A percentile compares a stretch with the other conserved stretches of the same genome.
Evolutionary conservation across 2,888 invertebrate species (phyloP).

Genomic region (Drosophila parthenogenetica): DNA sequence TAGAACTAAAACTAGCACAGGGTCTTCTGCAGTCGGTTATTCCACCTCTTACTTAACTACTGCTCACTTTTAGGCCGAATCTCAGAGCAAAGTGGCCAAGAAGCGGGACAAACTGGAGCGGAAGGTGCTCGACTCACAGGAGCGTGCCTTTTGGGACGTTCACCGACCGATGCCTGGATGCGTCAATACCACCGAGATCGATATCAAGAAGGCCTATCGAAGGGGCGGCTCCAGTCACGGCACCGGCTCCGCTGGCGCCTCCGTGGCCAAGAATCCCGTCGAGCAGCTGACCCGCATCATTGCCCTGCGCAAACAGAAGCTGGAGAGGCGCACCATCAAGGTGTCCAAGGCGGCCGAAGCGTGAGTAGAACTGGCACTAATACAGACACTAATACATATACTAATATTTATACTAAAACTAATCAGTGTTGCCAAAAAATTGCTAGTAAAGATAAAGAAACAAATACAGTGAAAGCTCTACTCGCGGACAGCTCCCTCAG

Average conservation of each 20-base stretch:
- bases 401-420: no score
- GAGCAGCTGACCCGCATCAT: slow-evolving; percentile 88
- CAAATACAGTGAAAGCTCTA: no score
- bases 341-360: slow-evolving; percentile 97
- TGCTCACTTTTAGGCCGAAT: slow-evolving; percentile 85
- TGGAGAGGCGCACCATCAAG: slow-evolving; percentile 95
- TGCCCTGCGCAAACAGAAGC: slow-evolving; percentile 89
- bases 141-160: slow-evolving; percentile 99
- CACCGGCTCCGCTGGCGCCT: slow-evolving; percentile 84
- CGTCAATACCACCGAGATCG: slow-evolving; percentile 99
- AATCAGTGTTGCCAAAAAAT: no score
- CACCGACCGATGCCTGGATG: slow-evolving; percentile 99
- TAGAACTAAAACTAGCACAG: no score
- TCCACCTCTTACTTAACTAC: no score
- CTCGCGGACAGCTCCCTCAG: no score
- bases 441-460: no score
- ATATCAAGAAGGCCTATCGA: slow-evolving; percentile 97
- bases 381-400: no score
- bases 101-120: slow-evolving; percentile 99
- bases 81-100: slow-evolving; percentile 95
- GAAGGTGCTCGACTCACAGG: slow-evolving; percentile 99
- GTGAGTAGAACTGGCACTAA: slow-evolving; percentile 87
- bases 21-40: no score
- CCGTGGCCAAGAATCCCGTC: slow-evolving; percentile 84
- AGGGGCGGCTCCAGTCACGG: slow-evolving; percentile 85